Percentiles rank a stretch among this genome's conserved stretches.
phyloP scores from a whole-genome alignment of 2,888 invertebrate species.

The Taenaris catops region DNA sequence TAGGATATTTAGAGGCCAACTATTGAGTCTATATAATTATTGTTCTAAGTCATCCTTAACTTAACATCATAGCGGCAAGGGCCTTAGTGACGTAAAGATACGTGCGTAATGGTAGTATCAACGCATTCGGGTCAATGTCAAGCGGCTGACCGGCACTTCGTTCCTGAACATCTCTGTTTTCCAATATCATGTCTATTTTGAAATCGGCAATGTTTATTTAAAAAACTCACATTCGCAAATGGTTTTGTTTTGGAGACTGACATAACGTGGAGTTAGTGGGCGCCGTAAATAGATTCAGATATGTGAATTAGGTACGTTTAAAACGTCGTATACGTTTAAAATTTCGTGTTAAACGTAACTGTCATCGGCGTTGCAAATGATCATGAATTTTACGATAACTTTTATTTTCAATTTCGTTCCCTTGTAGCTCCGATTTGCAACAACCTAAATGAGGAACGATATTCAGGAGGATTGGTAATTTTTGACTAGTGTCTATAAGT shows the following conservation, averaged over 20 bases:
- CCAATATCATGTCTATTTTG: constrained; percentile 33
- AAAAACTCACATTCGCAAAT: constrained; percentile 19
- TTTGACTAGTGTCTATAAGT: too few relatives aligned
- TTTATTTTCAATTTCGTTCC: too few relatives aligned
- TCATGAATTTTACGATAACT: too few relatives aligned
- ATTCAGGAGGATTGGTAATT: too few relatives aligned
- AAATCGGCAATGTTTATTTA: constrained; percentile 24
- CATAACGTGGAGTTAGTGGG: constrained; percentile 9
- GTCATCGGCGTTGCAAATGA: too few relatives aligned
- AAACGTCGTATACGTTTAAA: too few relatives aligned
- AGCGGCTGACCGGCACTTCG: constrained; percentile 46
- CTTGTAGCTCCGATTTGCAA: too few relatives aligned
- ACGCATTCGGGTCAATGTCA: constrained; percentile 64
- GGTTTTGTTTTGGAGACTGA: constrained; percentile 14
- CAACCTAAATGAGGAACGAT: too few relatives aligned
- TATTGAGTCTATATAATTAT: not conserved
- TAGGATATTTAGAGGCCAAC: constrained; percentile 5
- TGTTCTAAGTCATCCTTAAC: constrained; percentile 6
- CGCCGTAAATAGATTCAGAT: constrained; percentile 17
- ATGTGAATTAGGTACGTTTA: not conserved
- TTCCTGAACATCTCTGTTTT: constrained; percentile 27
- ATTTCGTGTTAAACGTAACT: too few relatives aligned
- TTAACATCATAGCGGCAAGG: constrained; percentile 21
- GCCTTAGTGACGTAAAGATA: constrained; percentile 28
- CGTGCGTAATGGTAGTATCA: constrained; percentile 55